These are phyloP conservation scores for Bugula neritina DNA, from an alignment of 2,888 invertebrate genomes.

Conservation along the genomic window DNA sequence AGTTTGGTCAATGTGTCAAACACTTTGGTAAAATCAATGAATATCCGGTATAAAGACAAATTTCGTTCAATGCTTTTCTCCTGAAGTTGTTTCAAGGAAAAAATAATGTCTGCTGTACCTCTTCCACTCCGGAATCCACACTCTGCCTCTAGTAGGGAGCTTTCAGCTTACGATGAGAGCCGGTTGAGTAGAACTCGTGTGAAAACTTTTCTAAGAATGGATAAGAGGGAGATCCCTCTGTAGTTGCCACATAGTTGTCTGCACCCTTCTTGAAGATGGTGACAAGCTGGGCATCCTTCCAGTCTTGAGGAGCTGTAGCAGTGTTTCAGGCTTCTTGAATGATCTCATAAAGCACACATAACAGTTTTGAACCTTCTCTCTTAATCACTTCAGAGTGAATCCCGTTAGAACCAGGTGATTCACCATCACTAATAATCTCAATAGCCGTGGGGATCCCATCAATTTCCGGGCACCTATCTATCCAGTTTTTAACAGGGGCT, in stretches of 20 bases:
- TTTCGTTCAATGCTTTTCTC: conserved; percentile 30
- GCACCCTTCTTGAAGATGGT: conserved; percentile 28
- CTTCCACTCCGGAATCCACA: conserved; percentile 15
- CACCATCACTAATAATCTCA: not conserved
- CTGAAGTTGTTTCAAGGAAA: conserved; percentile 29
- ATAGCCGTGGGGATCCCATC: conserved; percentile 1
- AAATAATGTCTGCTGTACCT: conserved; percentile 6
- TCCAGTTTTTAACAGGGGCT: conserved; percentile 19
- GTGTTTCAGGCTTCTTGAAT: conserved; percentile 23
- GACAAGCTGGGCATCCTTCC: conserved; percentile 32
- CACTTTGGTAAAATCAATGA: conserved; percentile 32
- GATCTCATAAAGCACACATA: not conserved
- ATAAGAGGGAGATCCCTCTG: conserved; percentile 29
- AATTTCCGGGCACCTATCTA: conserved; percentile 9
- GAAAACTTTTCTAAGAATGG: conserved; percentile 30
- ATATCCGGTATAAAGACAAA: conserved; percentile 28
- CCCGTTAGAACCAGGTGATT: not conserved
- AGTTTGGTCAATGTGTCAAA: conserved; percentile 29
- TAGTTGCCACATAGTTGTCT: conserved; percentile 29
- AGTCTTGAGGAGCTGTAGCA: conserved; percentile 31
- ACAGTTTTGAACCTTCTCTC: not conserved
- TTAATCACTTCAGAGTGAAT: not conserved
- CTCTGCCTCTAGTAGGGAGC: conserved; percentile 1
- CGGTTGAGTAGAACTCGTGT: conserved; percentile 30
- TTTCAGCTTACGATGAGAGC: conserved; percentile 1